phyloP scores from a whole-genome alignment of 2,888 invertebrate species.

The Phanerotoma sp. region DNA sequence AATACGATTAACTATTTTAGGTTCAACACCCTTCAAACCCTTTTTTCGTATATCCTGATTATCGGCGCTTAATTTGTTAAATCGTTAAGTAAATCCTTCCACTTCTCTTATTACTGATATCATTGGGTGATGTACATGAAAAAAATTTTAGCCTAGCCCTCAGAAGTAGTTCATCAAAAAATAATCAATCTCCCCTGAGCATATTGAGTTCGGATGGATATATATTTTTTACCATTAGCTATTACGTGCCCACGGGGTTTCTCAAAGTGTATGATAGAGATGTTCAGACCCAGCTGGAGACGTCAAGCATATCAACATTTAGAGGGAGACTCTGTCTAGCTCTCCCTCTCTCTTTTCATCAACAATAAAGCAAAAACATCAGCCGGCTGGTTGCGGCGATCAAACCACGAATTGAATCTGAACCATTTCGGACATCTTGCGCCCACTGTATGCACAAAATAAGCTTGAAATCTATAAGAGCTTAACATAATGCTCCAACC shows the following conservation, averaged over 20 bases:
- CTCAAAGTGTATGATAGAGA: constrained; percentile 23
- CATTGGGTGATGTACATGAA: not conserved
- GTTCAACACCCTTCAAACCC: not conserved
- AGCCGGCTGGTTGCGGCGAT: constrained; percentile 45
- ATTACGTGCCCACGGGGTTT: constrained; percentile 34
- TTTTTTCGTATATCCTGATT: not conserved
- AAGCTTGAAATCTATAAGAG: constrained; percentile 23
- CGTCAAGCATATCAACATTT: constrained; percentile 11
- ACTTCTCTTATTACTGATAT: too few species aligned
- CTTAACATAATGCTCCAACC: constrained; percentile 8
- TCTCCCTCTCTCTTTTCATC: too few species aligned
- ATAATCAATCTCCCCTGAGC: constrained; percentile 15
- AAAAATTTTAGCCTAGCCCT: not conserved
- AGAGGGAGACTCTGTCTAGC: too few species aligned
- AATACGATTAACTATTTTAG: constrained; percentile 2
- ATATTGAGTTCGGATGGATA: constrained; percentile 15
- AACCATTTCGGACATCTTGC: constrained; percentile 40
- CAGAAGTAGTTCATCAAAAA: constrained; percentile 12
- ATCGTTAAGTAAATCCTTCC: too few species aligned
- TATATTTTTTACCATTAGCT: constrained; percentile 37
- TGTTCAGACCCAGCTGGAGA: constrained; percentile 23
- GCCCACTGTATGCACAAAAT: constrained; percentile 42
- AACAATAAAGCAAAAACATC: constrained; percentile 24
- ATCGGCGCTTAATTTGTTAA: too few species aligned
- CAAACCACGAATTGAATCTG: constrained; percentile 55